Evolutionary conservation across 2,888 invertebrate genomes (phyloP), one percentile per base, ranked within the genome.

Genomic region (Odontomyia ornata): DNA sequence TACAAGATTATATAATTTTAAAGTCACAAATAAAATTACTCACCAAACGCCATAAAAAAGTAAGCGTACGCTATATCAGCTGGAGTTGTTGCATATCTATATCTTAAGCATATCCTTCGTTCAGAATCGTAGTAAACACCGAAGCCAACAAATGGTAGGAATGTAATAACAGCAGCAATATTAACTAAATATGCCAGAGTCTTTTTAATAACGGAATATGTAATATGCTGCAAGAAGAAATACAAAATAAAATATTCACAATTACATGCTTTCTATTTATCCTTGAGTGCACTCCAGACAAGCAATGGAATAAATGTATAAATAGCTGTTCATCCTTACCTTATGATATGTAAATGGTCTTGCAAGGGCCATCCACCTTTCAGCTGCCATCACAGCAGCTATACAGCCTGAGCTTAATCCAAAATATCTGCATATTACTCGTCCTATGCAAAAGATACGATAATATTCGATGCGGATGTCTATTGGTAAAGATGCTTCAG

Each of bases 351-450:
- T 89, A 86, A 96, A 96, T 52, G 95, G 95, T 81, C 93, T 89
- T 13, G 95, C 95, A 81, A 96, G 90, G 25, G 96, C 95, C 83
- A 95, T 89, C 91, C 93, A 96, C 80, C 96, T 89, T 86, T 96
- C 95, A 46, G 92, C 90, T 13, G 95, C 95, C 95, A 96, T 96
- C 77, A 95, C 93, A 83, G 94, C 91, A 25, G 95, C 95, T 82
- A 95, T 94, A 87, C 94, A 94, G 60, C 95, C 95, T 81, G 95
- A 95, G 83, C 94, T 94, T 78, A 95, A 89, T 69, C 95, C 96
- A 86, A 95, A 95, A 81, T 93, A 91, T 78, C 95, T 89, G 87
- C 94, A 91, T 75, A 93, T 87, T 5, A 95, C 93, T 80, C 93
- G 83, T 0, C 83, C 83, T 62, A 83, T 80, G 78, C 87, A 89